Conservation (phyloP, 2,888 invertebrate species). For the Polietes domitor region DNA sequence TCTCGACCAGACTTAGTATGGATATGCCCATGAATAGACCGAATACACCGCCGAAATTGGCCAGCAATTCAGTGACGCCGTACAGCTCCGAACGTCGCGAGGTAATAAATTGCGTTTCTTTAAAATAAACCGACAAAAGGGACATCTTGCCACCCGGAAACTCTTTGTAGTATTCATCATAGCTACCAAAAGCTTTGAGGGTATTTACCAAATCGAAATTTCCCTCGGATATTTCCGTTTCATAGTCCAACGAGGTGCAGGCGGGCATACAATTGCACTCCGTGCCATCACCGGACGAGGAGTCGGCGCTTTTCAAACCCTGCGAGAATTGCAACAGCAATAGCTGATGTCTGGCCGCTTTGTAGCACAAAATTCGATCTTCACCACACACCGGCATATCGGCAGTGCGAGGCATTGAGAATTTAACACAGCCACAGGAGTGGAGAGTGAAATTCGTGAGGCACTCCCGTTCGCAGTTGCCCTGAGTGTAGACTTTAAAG, state of each 20-base stretch:
- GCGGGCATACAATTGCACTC: slow-evolving; percentile 79
- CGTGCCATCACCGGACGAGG: slow-evolving; percentile 64
- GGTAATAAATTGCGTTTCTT: slow-evolving; percentile 86
- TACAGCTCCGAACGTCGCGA: slow-evolving; percentile 86
- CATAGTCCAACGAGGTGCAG: slow-evolving; percentile 77
- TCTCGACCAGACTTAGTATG: slow-evolving; percentile 81
- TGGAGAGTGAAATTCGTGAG: slow-evolving; percentile 85
- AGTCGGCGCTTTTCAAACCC: slow-evolving; percentile 65
- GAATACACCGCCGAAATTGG: slow-evolving; percentile 86
- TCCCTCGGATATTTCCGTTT: slow-evolving; percentile 78
- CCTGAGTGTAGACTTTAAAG: slow-evolving; percentile 87
- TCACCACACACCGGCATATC: slow-evolving; percentile 80
- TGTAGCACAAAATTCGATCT: slow-evolving; percentile 78
- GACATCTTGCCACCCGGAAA: slow-evolving; percentile 82
- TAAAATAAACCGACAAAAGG: slow-evolving; percentile 83
- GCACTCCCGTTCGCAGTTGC: slow-evolving; percentile 88
- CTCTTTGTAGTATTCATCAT: slow-evolving; percentile 70
- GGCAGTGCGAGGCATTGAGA: slow-evolving; percentile 84
- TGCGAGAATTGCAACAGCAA: slow-evolving; percentile 76
- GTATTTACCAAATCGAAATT: slow-evolving; percentile 75
- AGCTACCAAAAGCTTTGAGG: slow-evolving; percentile 74
- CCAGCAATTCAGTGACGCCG: slow-evolving; percentile 86
- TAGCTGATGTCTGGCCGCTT: slow-evolving; percentile 76
- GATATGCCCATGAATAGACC: slow-evolving; percentile 81
- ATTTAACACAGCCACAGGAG: slow-evolving; percentile 86